phyloP scores from a whole-genome alignment of 2,888 invertebrate genomes.

The Drosophila flavopinicola region DNA sequence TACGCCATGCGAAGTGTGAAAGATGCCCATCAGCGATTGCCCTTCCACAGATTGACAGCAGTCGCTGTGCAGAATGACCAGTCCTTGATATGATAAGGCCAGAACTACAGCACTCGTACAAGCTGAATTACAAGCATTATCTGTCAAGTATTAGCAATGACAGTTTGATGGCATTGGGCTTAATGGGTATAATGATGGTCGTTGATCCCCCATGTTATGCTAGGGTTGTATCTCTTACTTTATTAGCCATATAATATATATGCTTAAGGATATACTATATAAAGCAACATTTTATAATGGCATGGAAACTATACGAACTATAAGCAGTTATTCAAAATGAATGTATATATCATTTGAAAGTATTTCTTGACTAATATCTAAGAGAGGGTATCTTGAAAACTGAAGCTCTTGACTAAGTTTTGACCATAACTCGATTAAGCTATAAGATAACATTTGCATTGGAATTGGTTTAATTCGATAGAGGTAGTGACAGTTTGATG shows the following conservation, averaged over 20 bases:
- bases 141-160: slow-evolving; percentile 14
- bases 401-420: background rate
- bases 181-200: no score
- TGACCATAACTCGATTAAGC: background rate
- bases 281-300: background rate
- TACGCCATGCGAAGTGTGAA: slow-evolving; percentile 41
- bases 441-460: background rate
- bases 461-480: background rate
- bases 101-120: background rate
- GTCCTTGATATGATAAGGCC: slow-evolving; percentile 15
- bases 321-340: no score
- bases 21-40: slow-evolving; percentile 47
- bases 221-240: no score
- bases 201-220: no score
- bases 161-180: slow-evolving; percentile 25
- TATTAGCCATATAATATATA: no score
- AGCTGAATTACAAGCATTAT: slow-evolving; percentile 20
- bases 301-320: no score
- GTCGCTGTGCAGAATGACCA: slow-evolving; percentile 12
- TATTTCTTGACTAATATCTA: no score
- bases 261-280: no score
- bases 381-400: background rate
- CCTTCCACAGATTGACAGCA: slow-evolving; percentile 54
- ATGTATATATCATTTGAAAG: no score
- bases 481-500: slow-evolving; percentile 24